Percentiles rank a stretch among this genome's conserved stretches.
These are phyloP conservation scores for Aplysina aerophoba DNA, from an alignment of 37 sponge, comb jelly and placozoan species.

Conservation along the genomic window DNA sequence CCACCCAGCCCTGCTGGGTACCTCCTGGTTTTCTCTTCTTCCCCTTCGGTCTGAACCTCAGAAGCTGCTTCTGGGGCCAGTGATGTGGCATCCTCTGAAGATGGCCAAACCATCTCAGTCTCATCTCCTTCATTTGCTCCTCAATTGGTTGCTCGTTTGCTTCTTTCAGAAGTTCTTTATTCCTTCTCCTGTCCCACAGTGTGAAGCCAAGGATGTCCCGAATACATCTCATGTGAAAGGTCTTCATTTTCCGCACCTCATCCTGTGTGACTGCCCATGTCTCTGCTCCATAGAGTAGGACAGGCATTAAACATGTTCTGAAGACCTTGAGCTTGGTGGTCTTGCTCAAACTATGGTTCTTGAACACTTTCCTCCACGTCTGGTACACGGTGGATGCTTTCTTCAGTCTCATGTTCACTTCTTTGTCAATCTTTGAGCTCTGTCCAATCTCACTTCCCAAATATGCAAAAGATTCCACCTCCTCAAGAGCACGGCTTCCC, in stretches of 20 bases:
- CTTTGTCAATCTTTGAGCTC: not conserved
- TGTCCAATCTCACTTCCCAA: conserved; percentile 22
- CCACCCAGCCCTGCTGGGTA: too few relatives aligned
- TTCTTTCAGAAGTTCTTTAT: conserved; percentile 5
- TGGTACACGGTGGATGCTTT: conserved; percentile 25
- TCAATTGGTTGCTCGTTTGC: conserved; percentile 5
- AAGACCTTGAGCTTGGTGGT: conserved; percentile 15
- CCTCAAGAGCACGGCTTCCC: not conserved
- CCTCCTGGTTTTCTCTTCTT: too few relatives aligned
- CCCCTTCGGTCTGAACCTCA: too few relatives aligned
- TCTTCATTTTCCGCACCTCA: conserved; percentile 10
- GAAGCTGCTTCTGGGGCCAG: too few relatives aligned
- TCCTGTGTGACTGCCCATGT: conserved; percentile 21
- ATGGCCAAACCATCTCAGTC: too few relatives aligned
- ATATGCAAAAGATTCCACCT: conserved; percentile 9
- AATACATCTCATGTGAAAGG: conserved; percentile 24
- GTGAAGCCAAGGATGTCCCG: conserved; percentile 29
- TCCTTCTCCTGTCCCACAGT: conserved; percentile 15
- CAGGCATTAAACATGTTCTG: conserved; percentile 14
- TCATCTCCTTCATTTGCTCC: not conserved
- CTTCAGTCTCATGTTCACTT: conserved; percentile 27
- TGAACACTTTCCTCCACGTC: conserved; percentile 27
- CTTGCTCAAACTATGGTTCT: not conserved
- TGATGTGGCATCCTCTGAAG: too few relatives aligned
- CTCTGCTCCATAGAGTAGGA: conserved; percentile 25